Base-by-base conservation (phyloP, 2,888 invertebrate species). In the Liodrosophila aerea region DNA sequence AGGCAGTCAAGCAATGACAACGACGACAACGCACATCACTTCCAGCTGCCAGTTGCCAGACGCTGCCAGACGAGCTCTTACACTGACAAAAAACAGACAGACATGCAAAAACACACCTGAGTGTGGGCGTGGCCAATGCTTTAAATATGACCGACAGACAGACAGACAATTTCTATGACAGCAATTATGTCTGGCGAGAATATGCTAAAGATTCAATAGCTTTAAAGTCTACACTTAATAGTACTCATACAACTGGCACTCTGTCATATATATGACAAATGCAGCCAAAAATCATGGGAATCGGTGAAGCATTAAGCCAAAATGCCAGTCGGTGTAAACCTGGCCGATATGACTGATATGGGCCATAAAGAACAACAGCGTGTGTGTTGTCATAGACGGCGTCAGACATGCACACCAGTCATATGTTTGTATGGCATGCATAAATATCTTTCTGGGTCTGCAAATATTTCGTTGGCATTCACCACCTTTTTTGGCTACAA, bases 21-120 rank as follows among this genome's bases (percentile, higher is more conserved):
- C 29, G 22, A 3, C 7, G 39, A 16, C 39, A 64, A 72, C 71
- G 72, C 73, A 68, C 86, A 76, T 76, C 80, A 80, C 54, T 83
- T 64, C 57, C 74, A 64, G 63, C 67, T 66, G 59, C 50, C 47
- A 58, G 52, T 18, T 39, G n/a, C 39, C 30, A 43, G 16, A 33
- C 16, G 45, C 33, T 37, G 8, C 30, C 51, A 43, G 52, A 36
- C 41, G 7, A 11, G 22, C n/a, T 40, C 22, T 40, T 15, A 4
- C 40, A 47, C 31, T 46, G 45, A 44, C 70, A 81, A 82, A 66
- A 74, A 71, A 60, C 70, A 56, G 56, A 60, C 52, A 73, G 63
- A 56, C 67, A 67, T 73, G 67, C 65, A 69, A 73, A 77, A 77
- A 77, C 76, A 83, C 56, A 46, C 31, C n/a, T 15, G 13, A 22